Conservation (phyloP, 64 coral and sea anemone species). For the Montipora cactus region DNA sequence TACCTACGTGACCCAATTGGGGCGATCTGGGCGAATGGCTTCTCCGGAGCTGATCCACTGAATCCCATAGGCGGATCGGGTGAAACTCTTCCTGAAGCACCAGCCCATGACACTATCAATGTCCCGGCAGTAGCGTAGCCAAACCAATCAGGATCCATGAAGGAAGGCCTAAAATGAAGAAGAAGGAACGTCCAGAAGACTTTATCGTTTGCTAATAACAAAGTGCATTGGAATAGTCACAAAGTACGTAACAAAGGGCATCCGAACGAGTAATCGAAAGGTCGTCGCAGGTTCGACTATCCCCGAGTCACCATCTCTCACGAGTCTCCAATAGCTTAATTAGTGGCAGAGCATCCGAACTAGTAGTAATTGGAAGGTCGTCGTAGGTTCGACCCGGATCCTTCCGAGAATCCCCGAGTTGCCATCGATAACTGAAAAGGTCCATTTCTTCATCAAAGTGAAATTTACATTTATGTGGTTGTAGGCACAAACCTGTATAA, state of each 20-base stretch:
- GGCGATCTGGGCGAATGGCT: slow-evolving; percentile 34
- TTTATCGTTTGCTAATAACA: background rate
- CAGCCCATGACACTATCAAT: slow-evolving; percentile 83
- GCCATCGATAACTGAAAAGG: too few species aligned
- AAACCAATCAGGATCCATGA: slow-evolving; percentile 94
- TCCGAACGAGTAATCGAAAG: too few species aligned
- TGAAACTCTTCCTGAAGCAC: slow-evolving; percentile 46
- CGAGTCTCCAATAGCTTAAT: too few species aligned
- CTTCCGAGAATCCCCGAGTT: too few species aligned
- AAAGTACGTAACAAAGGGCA: too few species aligned
- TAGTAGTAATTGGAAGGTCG: too few species aligned
- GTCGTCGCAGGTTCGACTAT: too few species aligned
- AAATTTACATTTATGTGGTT: background rate
- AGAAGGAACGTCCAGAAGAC: background rate
- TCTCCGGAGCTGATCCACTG: slow-evolving; percentile 68
- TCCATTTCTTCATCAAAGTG: background rate
- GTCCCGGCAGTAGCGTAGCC: slow-evolving; percentile 89
- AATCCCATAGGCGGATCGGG: slow-evolving; percentile 72
- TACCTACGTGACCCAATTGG: slow-evolving; percentile 61
- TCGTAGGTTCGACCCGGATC: too few species aligned
- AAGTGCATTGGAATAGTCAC: too few species aligned
- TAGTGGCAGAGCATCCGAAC: too few species aligned
- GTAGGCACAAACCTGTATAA: slow-evolving; percentile 57
- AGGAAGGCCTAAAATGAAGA: slow-evolving; percentile 61
- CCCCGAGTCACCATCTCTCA: too few species aligned